Evolutionary conservation across 2,113 vertebrate species (phyloP).

Genomic region (Thomomys bottae): DNA sequence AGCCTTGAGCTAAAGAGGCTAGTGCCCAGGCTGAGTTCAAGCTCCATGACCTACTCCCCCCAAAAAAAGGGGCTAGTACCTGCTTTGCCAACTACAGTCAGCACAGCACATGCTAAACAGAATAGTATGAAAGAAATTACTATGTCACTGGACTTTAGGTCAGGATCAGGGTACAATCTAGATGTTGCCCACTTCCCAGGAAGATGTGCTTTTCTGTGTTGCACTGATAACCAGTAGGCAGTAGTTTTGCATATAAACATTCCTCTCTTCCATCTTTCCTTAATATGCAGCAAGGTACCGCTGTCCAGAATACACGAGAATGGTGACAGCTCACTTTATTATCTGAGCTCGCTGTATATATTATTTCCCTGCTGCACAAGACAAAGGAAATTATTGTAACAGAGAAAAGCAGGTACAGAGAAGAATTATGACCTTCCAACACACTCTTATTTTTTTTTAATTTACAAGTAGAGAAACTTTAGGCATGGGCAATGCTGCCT

Average conservation of each 20-base stretch:
- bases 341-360: conserved; percentile 63
- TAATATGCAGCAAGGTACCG: not conserved
- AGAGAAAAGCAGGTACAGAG: conserved; percentile 60
- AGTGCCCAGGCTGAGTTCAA: too few relatives aligned
- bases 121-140: not conserved
- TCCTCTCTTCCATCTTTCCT: not conserved
- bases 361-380: conserved; percentile 70
- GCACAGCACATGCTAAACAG: not conserved
- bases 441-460: conserved; percentile 75
- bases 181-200: accelerated
- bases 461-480: conserved; percentile 67
- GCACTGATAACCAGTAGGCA: not conserved
- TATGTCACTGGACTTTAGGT: not conserved
- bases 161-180: not conserved
- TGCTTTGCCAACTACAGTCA: not conserved
- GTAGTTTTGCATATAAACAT: not conserved
- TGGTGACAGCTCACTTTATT: conserved; percentile 46
- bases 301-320: not conserved
- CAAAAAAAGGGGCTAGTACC: too few relatives aligned
- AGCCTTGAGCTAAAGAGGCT: too few relatives aligned
- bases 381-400: conserved; percentile 80
- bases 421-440: conserved; percentile 72
- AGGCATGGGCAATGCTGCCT: conserved; percentile 57
- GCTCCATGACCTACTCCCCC: too few relatives aligned
- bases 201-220: not conserved